phyloP scores from a whole-genome alignment of 2,113 vertebrate species.

The Poeciliopsis turrubarensis region DNA sequence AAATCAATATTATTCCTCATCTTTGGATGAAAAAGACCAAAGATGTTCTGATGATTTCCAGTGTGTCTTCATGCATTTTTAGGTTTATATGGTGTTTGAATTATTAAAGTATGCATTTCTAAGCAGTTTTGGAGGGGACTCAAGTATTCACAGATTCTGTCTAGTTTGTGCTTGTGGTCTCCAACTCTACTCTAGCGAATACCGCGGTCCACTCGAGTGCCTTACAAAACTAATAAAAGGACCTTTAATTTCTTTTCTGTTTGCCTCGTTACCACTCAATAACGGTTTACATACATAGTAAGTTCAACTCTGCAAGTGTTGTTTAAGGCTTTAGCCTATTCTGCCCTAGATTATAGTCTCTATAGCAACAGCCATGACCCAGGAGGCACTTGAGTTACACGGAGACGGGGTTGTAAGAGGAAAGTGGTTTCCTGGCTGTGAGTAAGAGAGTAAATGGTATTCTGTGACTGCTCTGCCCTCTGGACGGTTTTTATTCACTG shows the following conservation, averaged over 20 bases:
- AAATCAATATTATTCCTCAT: no score
- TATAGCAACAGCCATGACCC: slow-evolving; percentile 59
- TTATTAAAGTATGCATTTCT: no score
- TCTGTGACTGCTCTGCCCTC: slow-evolving; percentile 34
- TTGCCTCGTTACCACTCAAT: neutral
- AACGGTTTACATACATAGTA: neutral
- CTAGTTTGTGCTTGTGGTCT: no score
- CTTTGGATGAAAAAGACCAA: no score
- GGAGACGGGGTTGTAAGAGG: slow-evolving; percentile 36
- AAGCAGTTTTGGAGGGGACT: no score
- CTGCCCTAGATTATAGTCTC: slow-evolving; percentile 42
- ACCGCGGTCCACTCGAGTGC: no score
- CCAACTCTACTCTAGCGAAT: no score
- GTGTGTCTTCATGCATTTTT: no score
- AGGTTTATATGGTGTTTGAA: no score
- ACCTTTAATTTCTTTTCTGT: neutral
- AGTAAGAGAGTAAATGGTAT: slow-evolving; percentile 44
- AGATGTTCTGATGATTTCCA: no score
- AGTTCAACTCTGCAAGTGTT: slow-evolving; percentile 15
- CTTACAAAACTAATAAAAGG: no score
- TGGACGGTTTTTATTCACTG: slow-evolving; percentile 60
- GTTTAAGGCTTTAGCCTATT: slow-evolving; percentile 17
- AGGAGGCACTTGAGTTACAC: slow-evolving; percentile 46
- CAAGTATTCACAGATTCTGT: no score
- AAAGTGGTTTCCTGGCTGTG: slow-evolving; percentile 58